A percentile compares a stretch with the other conserved stretches of the same genome.
Conservation (phyloP, 2,113 vertebrate species). For the Periophthalmus modestus region DNA sequence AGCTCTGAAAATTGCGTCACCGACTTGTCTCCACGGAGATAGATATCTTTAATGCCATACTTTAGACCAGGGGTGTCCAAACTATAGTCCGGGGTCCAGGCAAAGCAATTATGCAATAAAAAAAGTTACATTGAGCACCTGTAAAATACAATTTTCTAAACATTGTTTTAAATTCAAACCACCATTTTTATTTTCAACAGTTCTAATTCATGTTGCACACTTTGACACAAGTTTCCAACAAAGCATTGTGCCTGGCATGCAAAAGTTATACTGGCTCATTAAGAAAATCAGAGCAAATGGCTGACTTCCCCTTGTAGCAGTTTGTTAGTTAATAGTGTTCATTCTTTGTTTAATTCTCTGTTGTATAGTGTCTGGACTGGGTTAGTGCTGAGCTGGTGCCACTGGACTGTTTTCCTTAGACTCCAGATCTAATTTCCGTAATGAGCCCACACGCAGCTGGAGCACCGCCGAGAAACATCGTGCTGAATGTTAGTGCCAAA, state of each 20-base stretch:
- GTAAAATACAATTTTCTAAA: too few species aligned
- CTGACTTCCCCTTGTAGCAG: neutral
- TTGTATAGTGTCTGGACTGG: neutral
- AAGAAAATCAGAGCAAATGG: neutral
- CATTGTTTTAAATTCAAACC: too few species aligned
- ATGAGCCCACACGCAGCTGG: conserved; percentile 20
- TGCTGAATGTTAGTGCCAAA: neutral
- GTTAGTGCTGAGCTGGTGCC: neutral
- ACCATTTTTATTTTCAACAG: too few species aligned
- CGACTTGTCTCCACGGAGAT: too few species aligned
- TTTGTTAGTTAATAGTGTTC: neutral
- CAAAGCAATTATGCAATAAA: too few species aligned
- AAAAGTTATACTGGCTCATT: neutral
- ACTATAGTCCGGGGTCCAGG: too few species aligned
- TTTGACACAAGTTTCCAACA: neutral
- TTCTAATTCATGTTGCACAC: neutral
- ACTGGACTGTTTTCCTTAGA: conserved; percentile 8
- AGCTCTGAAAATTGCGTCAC: too few species aligned
- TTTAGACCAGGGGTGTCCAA: too few species aligned
- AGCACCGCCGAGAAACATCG: neutral
- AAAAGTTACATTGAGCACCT: too few species aligned
- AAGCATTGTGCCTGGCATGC: neutral
- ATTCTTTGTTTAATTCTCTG: conserved; percentile 1
- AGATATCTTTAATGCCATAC: too few species aligned
- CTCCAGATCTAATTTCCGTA: conserved; percentile 2